A percentile compares a stretch with the other conserved stretches of the same genome.
phyloP scores from a whole-genome alignment of 2,113 vertebrate species.

The Zeus faber region DNA sequence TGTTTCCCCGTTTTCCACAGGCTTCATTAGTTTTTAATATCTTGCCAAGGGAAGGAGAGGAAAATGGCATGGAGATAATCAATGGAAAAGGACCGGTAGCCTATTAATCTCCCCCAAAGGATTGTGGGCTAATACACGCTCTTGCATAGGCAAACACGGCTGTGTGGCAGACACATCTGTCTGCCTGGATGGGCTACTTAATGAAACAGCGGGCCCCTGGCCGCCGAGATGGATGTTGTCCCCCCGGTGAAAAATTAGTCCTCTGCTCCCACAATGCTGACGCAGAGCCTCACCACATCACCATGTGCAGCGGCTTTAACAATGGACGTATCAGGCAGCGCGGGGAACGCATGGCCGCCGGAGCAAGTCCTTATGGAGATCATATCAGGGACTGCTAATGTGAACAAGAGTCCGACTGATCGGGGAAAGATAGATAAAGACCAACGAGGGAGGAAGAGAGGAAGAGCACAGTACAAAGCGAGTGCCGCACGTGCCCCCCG shows the following conservation, averaged over 20 bases:
- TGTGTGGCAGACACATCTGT: slow-evolving; percentile 71
- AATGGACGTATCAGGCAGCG: slow-evolving; percentile 63
- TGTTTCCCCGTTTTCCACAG: slow-evolving; percentile 68
- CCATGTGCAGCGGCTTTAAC: slow-evolving; percentile 53
- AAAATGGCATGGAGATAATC: slow-evolving; percentile 77
- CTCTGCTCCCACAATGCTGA: slow-evolving; percentile 46
- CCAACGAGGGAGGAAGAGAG: slow-evolving; percentile 49
- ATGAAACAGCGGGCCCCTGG: slow-evolving; percentile 74
- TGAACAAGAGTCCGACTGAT: slow-evolving; percentile 69
- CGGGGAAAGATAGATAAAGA: slow-evolving; percentile 52
- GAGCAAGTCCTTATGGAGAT: slow-evolving; percentile 73
- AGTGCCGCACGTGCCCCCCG: slow-evolving; percentile 18
- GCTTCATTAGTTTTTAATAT: slow-evolving; percentile 84
- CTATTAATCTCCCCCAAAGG: slow-evolving; percentile 78
- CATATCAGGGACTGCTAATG: slow-evolving; percentile 73
- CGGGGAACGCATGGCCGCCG: slow-evolving; percentile 68
- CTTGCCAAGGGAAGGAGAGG: slow-evolving; percentile 60
- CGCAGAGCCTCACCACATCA: slow-evolving; percentile 48
- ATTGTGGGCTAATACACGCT: slow-evolving; percentile 76
- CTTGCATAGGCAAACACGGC: slow-evolving; percentile 75
- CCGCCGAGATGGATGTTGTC: slow-evolving; percentile 70
- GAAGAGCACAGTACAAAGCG: slow-evolving; percentile 53
- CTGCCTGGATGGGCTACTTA: slow-evolving; percentile 80
- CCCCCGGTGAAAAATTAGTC: slow-evolving; percentile 71
- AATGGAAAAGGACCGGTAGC: slow-evolving; percentile 74